Conservation (phyloP, 2,888 invertebrate genomes). For the Drosophila monieri region DNA sequence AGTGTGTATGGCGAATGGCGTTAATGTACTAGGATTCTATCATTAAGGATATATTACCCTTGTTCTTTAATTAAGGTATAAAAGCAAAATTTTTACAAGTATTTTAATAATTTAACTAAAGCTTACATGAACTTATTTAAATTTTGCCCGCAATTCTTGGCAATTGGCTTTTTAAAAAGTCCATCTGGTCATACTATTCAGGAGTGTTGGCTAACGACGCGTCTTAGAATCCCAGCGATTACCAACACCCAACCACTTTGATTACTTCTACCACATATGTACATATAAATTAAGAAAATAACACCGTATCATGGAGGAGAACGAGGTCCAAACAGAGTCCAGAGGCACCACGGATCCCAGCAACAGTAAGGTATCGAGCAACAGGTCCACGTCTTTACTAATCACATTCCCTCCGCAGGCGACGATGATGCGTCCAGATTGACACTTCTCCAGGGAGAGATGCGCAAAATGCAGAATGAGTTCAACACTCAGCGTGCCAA, state of each 20-base stretch:
- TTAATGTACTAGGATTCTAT: neutral
- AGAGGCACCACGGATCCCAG: slow-evolving; percentile 34
- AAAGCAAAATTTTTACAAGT: neutral
- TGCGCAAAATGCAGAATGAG: slow-evolving; percentile 90
- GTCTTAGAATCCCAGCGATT: neutral
- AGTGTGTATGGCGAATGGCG: neutral
- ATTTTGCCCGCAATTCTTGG: neutral
- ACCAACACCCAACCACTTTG: slow-evolving; percentile 12
- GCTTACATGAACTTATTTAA: neutral
- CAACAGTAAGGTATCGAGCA: slow-evolving; percentile 49
- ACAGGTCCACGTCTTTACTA: neutral
- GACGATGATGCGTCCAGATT: slow-evolving; percentile 63
- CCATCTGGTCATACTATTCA: neutral
- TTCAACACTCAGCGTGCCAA: slow-evolving; percentile 96
- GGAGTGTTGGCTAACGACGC: slow-evolving; percentile 9
- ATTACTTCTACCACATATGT: slow-evolving; percentile 24
- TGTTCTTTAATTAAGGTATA: neutral
- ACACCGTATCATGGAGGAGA: slow-evolving; percentile 66
- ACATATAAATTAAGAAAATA: slow-evolving; percentile 46
- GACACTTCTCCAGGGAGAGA: slow-evolving; percentile 85
- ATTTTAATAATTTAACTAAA: neutral
- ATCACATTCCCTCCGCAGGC: neutral
- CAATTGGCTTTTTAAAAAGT: neutral
- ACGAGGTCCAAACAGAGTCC: slow-evolving; percentile 53
- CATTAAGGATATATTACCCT: neutral